Conservation (phyloP, 2,888 invertebrate species). For the Zootermopsis nevadensis region DNA sequence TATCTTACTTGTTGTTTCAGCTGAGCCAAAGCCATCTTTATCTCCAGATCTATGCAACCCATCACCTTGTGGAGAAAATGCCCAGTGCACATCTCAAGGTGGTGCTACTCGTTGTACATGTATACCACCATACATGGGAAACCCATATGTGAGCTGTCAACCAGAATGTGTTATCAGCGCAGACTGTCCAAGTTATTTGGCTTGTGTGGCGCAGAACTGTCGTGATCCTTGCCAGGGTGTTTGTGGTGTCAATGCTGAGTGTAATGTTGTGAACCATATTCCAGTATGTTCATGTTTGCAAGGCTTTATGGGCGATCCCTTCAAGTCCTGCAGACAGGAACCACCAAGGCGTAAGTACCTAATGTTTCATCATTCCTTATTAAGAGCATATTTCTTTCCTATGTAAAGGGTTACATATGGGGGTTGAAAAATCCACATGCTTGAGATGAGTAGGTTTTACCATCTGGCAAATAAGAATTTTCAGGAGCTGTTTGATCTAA, state of each 20-base stretch:
- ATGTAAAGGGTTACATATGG: too few species aligned
- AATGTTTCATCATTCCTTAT: neutral
- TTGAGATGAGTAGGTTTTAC: neutral
- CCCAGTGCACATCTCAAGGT: constrained; percentile 78
- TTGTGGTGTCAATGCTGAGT: constrained; percentile 86
- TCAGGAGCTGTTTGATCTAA: too few species aligned
- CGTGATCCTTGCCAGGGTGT: constrained; percentile 87
- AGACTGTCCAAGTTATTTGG: constrained; percentile 80
- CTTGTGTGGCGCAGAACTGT: constrained; percentile 87
- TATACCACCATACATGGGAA: constrained; percentile 88
- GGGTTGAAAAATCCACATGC: neutral
- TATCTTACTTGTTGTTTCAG: constrained; percentile 3
- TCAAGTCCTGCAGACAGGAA: constrained; percentile 77
- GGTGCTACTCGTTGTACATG: constrained; percentile 82
- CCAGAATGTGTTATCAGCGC: constrained; percentile 87
- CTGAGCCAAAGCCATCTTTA: constrained; percentile 30
- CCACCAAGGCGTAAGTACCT: constrained; percentile 68
- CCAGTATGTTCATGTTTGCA: constrained; percentile 83
- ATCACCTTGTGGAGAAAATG: constrained; percentile 87
- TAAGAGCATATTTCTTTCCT: too few species aligned
- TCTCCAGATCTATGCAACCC: constrained; percentile 75
- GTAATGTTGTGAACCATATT: constrained; percentile 83
- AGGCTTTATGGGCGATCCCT: constrained; percentile 86
- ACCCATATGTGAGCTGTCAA: constrained; percentile 86
- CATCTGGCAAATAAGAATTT: too few species aligned